A percentile compares a stretch with the other conserved stretches of the same genome.
These are phyloP conservation scores for Rhynchonema sp. DNA, from an alignment of 2,888 invertebrate species.

Conservation along the genomic window DNA sequence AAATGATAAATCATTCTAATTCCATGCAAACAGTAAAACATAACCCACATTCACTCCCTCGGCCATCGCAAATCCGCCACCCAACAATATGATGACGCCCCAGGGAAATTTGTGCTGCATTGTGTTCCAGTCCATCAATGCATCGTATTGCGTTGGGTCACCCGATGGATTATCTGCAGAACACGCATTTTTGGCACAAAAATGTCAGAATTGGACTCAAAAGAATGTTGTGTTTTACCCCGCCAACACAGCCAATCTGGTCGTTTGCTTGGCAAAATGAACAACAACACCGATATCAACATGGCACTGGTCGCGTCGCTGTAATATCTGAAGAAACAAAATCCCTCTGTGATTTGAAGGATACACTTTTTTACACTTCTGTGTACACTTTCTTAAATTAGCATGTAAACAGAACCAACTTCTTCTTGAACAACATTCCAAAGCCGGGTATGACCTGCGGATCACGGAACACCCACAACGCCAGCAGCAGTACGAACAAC, in stretches of 20 bases:
- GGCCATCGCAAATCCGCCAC: constrained; percentile 23
- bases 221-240: too few relatives aligned
- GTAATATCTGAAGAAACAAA: constrained; percentile 12
- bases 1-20: too few relatives aligned
- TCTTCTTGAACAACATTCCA: constrained; percentile 38
- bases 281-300: constrained; percentile 59
- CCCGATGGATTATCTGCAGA: too few relatives aligned
- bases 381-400: background rate
- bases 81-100: constrained; percentile 19
- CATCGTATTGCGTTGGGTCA: constrained; percentile 28
- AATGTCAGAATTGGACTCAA: background rate
- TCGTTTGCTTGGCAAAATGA: constrained; percentile 53
- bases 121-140: constrained; percentile 30
- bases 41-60: constrained; percentile 10
- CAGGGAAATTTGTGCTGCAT: constrained; percentile 20
- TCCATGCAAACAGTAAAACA: too few relatives aligned
- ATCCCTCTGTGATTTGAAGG: background rate
- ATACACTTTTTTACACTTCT: background rate
- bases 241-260: constrained; percentile 28
- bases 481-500: constrained; percentile 50
- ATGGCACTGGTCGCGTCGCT: constrained; percentile 44
- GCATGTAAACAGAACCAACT: constrained; percentile 9
- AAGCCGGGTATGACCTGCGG: constrained; percentile 73
- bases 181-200: too few relatives aligned
- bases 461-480: constrained; percentile 68